Evolutionary conservation across 92 coral and sea anemone genomes (phyloP).

Genomic region (Siderastrea radians): DNA sequence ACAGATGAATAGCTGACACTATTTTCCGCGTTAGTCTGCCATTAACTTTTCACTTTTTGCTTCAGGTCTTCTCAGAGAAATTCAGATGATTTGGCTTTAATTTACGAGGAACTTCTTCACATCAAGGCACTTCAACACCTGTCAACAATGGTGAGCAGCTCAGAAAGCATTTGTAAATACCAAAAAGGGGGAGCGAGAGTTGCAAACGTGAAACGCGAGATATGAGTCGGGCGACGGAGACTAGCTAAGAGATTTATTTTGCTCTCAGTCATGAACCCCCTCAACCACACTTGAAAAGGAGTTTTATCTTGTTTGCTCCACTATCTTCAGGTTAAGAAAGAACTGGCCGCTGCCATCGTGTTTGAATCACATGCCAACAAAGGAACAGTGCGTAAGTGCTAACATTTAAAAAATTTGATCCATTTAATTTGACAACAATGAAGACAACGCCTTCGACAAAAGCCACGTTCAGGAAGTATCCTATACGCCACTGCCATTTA

Average conservation of each 20-base stretch:
- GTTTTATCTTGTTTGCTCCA: background rate
- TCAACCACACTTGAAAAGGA: no score
- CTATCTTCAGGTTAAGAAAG: constrained; percentile 75
- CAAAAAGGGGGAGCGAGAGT: no score
- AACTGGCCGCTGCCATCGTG: constrained; percentile 74
- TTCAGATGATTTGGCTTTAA: constrained; percentile 77
- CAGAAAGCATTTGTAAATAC: no score
- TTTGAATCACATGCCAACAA: constrained; percentile 71
- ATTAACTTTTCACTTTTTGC: background rate
- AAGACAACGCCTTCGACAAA: background rate
- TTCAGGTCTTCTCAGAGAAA: constrained; percentile 69
- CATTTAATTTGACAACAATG: background rate
- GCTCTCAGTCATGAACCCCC: no score
- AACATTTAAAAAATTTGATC: background rate
- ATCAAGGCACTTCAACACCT: constrained; percentile 80
- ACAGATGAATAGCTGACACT: no score
- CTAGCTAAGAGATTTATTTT: no score
- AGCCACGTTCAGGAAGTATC: background rate
- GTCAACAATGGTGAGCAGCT: constrained; percentile 71
- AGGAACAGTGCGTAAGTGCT: constrained; percentile 78
- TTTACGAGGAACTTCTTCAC: constrained; percentile 84
- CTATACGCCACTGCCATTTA: no score
- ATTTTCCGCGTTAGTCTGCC: no score
- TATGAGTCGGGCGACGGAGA: no score
- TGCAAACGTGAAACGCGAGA: no score